A percentile compares a stretch with the other conserved stretches of the same genome.
Evolutionary conservation across 2,888 invertebrate genomes (phyloP).

Genomic region (Prionchulus punctatus): DNA sequence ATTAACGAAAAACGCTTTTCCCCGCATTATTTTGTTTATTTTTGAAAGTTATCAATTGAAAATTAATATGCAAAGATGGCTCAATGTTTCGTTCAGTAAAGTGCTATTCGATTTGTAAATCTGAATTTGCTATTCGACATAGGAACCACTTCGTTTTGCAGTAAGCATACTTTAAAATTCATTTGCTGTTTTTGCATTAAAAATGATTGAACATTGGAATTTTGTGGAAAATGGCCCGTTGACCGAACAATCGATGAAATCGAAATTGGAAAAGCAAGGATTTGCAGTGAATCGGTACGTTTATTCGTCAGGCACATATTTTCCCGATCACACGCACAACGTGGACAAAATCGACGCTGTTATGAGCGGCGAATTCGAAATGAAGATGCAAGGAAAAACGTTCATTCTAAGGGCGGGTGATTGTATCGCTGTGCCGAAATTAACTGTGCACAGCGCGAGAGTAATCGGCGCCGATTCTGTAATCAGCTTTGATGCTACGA

Average conservation of each 20-base stretch:
- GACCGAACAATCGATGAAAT: slow-evolving; percentile 21
- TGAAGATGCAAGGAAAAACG: slow-evolving; percentile 26
- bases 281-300: slow-evolving; percentile 22
- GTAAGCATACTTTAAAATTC: too few species aligned
- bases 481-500: slow-evolving; percentile 25
- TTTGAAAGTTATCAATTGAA: too few species aligned
- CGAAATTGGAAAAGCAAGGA: slow-evolving; percentile 24
- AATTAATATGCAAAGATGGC: too few species aligned
- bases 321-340: slow-evolving; percentile 28
- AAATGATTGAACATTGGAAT: too few species aligned
- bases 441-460: slow-evolving; percentile 25
- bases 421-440: slow-evolving; percentile 27
- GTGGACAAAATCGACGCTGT: slow-evolving; percentile 29
- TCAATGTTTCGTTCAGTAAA: too few species aligned
- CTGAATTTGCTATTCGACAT: too few species aligned
- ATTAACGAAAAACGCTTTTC: too few species aligned
- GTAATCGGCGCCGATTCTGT: slow-evolving; percentile 26
- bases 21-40: too few species aligned
- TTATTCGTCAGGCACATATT: slow-evolving; percentile 26
- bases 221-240: slow-evolving; percentile 21
- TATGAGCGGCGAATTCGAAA: slow-evolving; percentile 23
- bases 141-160: too few species aligned
- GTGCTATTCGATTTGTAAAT: too few species aligned
- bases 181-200: too few species aligned
- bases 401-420: slow-evolving; percentile 28